Evolutionary conservation across 1,140 invertebrate species (phyloP), one percentile per base, ranked within the genome.

Genomic region (Eriocheir sinensis): DNA sequence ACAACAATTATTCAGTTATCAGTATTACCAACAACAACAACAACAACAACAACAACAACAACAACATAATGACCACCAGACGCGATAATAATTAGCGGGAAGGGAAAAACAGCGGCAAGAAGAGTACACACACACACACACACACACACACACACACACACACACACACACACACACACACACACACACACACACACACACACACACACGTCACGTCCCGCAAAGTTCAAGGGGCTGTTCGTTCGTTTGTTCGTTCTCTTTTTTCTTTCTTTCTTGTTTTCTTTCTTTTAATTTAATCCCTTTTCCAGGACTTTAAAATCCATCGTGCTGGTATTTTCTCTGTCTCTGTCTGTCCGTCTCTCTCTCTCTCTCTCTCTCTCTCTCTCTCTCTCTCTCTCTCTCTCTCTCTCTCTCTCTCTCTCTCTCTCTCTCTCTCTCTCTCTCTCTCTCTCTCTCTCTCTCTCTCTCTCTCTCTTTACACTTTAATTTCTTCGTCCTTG

Each of bases 131-230:
- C 12, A 72, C n/a, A 15, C 12, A 72, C 12, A 72, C 60, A 72
- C 60, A 15, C 12, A 72, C 12, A 15, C 12, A 15, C 60, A 72
- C 60, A 72, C 60, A 72, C 60, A 72, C 60, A 72, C 60, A 72
- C 60, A 72, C 60, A 72, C 60, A 72, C 60, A 72, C 60, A 72
- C 60, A 72, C 60, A 72, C 60, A 72, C 60, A 72, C 60, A 72
- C 60, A 72, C 60, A 72, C 60, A 72, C 60, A 72, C 60, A 72
- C 60, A 72, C 60, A 72, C 60, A 72, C 60, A 72, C 60, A 72
- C 60, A 72, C 60, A 72, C 60, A 72, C 60, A 72, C 60, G n/a
- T n/a, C 12, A 15, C 12, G 12, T 15, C 60, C 12, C 60, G n/a
- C 60, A 72, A n/a, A n/a, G n/a, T n/a, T n/a, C n/a, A n/a, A n/a